Conservation (phyloP, 2,888 invertebrate genomes). For the Acanthosepion esculentum region DNA sequence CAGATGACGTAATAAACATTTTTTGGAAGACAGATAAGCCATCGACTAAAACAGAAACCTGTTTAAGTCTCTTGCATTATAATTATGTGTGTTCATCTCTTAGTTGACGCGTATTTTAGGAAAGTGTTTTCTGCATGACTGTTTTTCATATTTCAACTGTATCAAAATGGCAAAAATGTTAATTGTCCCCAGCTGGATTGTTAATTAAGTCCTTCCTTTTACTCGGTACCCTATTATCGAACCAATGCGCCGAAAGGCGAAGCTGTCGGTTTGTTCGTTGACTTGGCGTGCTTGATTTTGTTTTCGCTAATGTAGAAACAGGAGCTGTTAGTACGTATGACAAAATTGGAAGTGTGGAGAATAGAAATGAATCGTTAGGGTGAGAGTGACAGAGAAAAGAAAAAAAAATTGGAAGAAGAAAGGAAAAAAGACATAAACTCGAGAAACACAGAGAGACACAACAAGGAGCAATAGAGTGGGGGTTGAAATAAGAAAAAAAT, state of each 20-base stretch:
- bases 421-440: no score
- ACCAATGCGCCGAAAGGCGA: not conserved
- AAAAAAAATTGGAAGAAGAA: no score
- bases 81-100: not conserved
- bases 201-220: not conserved
- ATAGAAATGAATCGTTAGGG: not conserved
- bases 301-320: not conserved
- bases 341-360: not conserved
- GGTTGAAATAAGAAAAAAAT: no score
- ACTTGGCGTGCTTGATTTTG: not conserved
- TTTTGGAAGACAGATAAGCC: not conserved
- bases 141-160: conserved; percentile 8
- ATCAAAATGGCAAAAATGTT: not conserved
- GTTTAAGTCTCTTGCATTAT: not conserved
- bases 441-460: no score
- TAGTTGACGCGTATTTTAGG: not conserved
- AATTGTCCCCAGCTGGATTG: conserved; percentile 8
- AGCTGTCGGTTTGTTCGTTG: not conserved
- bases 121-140: conserved; percentile 33
- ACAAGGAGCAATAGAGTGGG: no score
- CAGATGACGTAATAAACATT: not conserved
- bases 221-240: not conserved
- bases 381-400: not conserved
- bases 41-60: not conserved
- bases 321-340: not conserved